Evolutionary conservation across 2,888 invertebrate genomes (phyloP).

Genomic region (Lasioglossum malachurum): DNA sequence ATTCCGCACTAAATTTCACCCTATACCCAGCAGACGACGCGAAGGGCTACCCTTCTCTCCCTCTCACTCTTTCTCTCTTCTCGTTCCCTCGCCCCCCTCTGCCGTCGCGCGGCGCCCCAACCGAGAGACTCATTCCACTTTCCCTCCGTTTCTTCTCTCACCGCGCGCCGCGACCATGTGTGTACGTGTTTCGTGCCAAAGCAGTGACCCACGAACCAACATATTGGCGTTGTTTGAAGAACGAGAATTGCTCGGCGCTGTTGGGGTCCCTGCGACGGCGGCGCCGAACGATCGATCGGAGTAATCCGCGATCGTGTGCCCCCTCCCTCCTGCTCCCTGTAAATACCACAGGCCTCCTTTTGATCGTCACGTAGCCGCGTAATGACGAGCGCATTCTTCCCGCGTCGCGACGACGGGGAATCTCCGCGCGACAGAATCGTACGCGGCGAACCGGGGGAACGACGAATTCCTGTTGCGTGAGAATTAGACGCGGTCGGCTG

Average conservation of each 20-base stretch:
- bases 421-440: slow-evolving; percentile 46
- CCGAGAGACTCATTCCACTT: slow-evolving; percentile 35
- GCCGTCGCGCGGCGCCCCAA: slow-evolving; percentile 30
- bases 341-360: slow-evolving; percentile 66
- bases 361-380: slow-evolving; percentile 68
- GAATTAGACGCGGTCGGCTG: no score
- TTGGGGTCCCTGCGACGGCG: slow-evolving; percentile 66
- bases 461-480: slow-evolving; percentile 30
- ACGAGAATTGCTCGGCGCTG: slow-evolving; percentile 72
- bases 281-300: slow-evolving; percentile 64
- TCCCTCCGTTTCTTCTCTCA: slow-evolving; percentile 51
- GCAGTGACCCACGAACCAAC: slow-evolving; percentile 83
- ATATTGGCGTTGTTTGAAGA: slow-evolving; percentile 83
- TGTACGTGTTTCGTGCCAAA: slow-evolving; percentile 75
- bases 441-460: slow-evolving; percentile 28
- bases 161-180: slow-evolving; percentile 57
- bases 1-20: slow-evolving; percentile 79
- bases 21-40: slow-evolving; percentile 66
- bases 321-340: slow-evolving; percentile 35
- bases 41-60: slow-evolving; percentile 1
- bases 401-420: slow-evolving; percentile 25
- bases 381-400: slow-evolving; percentile 66
- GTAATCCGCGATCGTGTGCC: slow-evolving; percentile 58
- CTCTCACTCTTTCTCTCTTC: slow-evolving; percentile 20
- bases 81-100: neutral